Base-by-base conservation (phyloP, 2,113 vertebrate genomes). In the Channa maculata region DNA sequence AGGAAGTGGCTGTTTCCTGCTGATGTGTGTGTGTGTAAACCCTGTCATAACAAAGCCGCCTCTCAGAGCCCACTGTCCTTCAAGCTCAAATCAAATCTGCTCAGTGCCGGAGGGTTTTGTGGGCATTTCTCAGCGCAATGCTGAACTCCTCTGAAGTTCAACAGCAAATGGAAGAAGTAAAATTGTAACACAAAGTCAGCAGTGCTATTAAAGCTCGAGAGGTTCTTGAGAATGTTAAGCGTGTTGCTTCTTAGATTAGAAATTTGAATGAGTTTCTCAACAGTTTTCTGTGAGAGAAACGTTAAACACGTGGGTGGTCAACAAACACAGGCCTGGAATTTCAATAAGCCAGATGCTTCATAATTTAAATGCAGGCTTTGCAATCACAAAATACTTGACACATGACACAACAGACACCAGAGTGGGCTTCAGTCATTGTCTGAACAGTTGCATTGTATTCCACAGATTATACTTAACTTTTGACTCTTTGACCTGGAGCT, bases 1-100 rank as follows among this genome's bases (percentile, higher is more conserved):
- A 76, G 92, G 93, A 93, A 92, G 90, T 86, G 86, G 80, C 92
- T 93, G 92, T 85, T 93, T 93, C 93, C 93, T 93, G 87, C 88
- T 87, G 86, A 90, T 94, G 78, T 88, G 84, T 61, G 83, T 39
- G 63, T 46, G 68, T 62, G 49, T 82, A 74, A 80, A 87, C 53
- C 61, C 64, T 82, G 83, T 80, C 71, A 86, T 71, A 86, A 92
- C 85, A 91, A 89, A 86, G 55, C 48, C 6, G 6, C 68, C 82
- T 74, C 80, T 67, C 58, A 52, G 77, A 86, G 79, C 74, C 82
- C 77, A 63, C 79, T 70, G 77, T 37, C 71, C 63, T 74, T 72
- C 59, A 70, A 82, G 80, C 62, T 58, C 68, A 71, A 24, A 62
- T 72, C 49, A 77, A 45, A 75, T 43, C 60, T 58, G 66, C 55